Percentiles rank a stretch among this genome's conserved stretches.
Conservation (phyloP, 35 echinoderm and acorn worm species). For the Diadema setosum region DNA sequence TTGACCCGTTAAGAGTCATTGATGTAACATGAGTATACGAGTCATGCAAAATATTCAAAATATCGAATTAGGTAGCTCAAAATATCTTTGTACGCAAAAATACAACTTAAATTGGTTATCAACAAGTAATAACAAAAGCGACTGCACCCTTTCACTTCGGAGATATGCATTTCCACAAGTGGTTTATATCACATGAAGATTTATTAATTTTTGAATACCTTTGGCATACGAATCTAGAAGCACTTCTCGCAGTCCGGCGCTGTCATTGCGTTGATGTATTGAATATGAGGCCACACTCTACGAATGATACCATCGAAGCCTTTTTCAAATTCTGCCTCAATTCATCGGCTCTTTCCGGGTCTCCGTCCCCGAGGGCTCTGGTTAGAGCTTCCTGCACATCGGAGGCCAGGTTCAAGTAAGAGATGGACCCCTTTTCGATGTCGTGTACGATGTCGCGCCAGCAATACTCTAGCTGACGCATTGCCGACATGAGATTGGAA, state of each 20-base stretch:
- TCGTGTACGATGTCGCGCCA: slow-evolving; percentile 44
- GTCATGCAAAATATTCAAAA: no score
- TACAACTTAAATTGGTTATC: no score
- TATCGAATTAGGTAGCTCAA: no score
- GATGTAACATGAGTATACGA: no score
- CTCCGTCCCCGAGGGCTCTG: slow-evolving; percentile 9
- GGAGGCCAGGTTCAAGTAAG: slow-evolving; percentile 18
- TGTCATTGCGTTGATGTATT: slow-evolving; percentile 22
- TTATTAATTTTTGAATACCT: background rate
- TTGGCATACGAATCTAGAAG: slow-evolving; percentile 32
- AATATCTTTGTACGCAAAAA: no score
- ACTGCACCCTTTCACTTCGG: no score
- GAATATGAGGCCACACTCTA: slow-evolving; percentile 37
- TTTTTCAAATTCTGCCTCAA: slow-evolving; percentile 30
- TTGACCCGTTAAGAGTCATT: no score
- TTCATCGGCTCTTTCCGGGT: slow-evolving; percentile 7
- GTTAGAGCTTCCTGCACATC: slow-evolving; percentile 19
- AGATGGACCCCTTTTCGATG: slow-evolving; percentile 2
- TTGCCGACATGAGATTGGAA: slow-evolving; percentile 7
- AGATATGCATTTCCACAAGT: no score
- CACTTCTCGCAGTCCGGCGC: background rate
- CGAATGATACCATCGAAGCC: slow-evolving; percentile 50
- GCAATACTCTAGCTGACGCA: slow-evolving; percentile 28
- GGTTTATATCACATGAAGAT: no score
- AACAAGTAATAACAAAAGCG: no score